Conservation (phyloP, 2,888 invertebrate genomes). For the Drosophila villosipedis region DNA sequence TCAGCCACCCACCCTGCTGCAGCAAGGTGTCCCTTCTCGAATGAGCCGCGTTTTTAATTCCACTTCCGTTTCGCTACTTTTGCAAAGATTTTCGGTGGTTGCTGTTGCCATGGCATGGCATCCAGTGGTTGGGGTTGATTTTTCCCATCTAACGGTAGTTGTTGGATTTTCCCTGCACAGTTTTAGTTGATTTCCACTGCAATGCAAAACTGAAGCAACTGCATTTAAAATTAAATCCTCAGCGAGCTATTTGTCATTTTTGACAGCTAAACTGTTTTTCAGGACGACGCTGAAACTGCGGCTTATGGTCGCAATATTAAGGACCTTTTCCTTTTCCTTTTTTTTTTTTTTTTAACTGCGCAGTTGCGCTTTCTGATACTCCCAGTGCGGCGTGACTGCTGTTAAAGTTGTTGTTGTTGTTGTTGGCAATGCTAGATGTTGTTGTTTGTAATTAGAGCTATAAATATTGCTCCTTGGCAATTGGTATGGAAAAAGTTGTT, state of each 20-base stretch:
- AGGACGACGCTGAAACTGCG: constrained; percentile 58
- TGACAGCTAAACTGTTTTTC: constrained; percentile 74
- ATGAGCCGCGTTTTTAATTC: constrained; percentile 63
- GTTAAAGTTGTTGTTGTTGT: constrained; percentile 26
- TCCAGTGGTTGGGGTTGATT: constrained; percentile 11
- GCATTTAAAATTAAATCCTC: constrained; percentile 80
- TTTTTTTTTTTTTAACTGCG: neutral
- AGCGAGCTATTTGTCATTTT: constrained; percentile 77
- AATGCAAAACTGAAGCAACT: constrained; percentile 54
- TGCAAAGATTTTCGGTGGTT: constrained; percentile 67
- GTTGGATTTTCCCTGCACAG: constrained; percentile 46
- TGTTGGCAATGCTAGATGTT: constrained; percentile 64
- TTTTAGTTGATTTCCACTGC: constrained; percentile 72
- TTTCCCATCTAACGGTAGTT: constrained; percentile 48
- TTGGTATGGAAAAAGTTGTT: constrained; percentile 7
- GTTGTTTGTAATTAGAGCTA: constrained; percentile 71
- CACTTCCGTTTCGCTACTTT: constrained; percentile 52
- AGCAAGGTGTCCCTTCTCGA: constrained; percentile 55
- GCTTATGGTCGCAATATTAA: constrained; percentile 69
- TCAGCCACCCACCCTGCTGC: constrained; percentile 1
- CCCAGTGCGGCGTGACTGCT: constrained; percentile 67
- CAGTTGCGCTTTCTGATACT: constrained; percentile 38
- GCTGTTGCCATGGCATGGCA: constrained; percentile 41
- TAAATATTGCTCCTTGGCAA: constrained; percentile 41
- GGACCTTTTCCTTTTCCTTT: neutral